A percentile compares a stretch with the other conserved stretches of the same genome.
Evolutionary conservation across 1,140 invertebrate species (phyloP).

Genomic region (Cylas formicarius): DNA sequence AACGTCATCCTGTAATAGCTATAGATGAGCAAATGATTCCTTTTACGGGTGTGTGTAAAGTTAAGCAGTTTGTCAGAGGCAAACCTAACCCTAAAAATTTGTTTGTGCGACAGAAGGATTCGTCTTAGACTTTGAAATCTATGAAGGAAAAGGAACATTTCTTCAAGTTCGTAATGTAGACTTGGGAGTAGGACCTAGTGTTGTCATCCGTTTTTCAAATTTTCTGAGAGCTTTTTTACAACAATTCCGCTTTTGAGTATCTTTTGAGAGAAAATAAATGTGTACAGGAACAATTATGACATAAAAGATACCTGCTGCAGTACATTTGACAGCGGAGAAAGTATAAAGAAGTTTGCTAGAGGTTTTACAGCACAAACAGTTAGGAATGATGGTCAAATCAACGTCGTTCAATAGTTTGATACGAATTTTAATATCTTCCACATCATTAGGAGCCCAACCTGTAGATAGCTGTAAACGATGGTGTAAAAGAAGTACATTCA

Average conservation of each 20-base stretch:
- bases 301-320: conserved; percentile 3
- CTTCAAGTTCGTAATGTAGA: background rate
- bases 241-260: conserved; percentile 15
- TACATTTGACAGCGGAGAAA: conserved; percentile 18
- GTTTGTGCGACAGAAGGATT: conserved; percentile 16
- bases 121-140: conserved; percentile 20
- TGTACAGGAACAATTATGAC: conserved; percentile 11
- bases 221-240: conserved; percentile 16
- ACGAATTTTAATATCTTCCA: conserved; percentile 17
- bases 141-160: conserved; percentile 18
- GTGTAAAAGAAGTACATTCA: conserved; percentile 35
- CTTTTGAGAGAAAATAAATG: conserved; percentile 8
- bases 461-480: conserved; percentile 26
- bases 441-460: conserved; percentile 13
- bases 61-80: conserved; percentile 23
- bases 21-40: conserved; percentile 25
- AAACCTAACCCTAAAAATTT: conserved; percentile 24
- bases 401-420: conserved; percentile 22
- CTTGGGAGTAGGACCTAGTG: conserved; percentile 15
- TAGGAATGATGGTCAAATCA: conserved; percentile 17
- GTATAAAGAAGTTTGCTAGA: conserved; percentile 7
- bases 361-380: conserved; percentile 12
- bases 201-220: conserved; percentile 13
- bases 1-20: too few relatives aligned
- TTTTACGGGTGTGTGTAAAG: conserved; percentile 10